phyloP scores from a whole-genome alignment of 2,797 vertebrate genomes.

The Emys orbicularis region DNA sequence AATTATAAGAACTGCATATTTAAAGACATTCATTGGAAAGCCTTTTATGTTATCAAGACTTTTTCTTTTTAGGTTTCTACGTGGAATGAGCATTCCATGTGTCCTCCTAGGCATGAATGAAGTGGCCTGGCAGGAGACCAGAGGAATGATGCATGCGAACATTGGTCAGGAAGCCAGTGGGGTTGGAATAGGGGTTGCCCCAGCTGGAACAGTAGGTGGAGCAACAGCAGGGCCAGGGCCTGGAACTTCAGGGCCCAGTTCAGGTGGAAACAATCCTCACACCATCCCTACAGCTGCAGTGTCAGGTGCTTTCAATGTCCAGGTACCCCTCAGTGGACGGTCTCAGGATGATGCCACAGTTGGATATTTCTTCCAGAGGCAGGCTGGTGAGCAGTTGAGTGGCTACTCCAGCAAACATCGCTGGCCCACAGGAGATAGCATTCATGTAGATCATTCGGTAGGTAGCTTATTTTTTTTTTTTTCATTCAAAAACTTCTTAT shows the following conservation, averaged over 20 bases:
- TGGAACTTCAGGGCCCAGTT: conserved; percentile 75
- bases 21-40: not conserved
- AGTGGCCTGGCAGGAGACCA: conserved; percentile 88
- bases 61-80: conserved; percentile 76
- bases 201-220: conserved; percentile 72
- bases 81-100: conserved; percentile 87
- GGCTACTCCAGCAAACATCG: conserved; percentile 80
- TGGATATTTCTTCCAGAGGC: conserved; percentile 86
- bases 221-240: conserved; percentile 4
- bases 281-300: not conserved
- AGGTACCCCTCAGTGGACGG: conserved; percentile 79
- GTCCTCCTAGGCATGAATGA: conserved; percentile 88
- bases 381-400: conserved; percentile 82
- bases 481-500: not conserved
- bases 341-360: conserved; percentile 84
- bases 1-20: not conserved
- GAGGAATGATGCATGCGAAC: conserved; percentile 83
- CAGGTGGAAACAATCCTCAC: conserved; percentile 70
- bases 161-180: conserved; percentile 80
- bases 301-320: conserved; percentile 65
- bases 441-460: conserved; percentile 76
- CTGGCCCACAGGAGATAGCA: conserved; percentile 82
- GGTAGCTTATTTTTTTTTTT: not conserved
- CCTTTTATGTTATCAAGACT: not conserved
- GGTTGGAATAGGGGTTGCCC: conserved; percentile 66